These are phyloP conservation scores for Thereva unica DNA, from an alignment of 2,888 invertebrate species.

Conservation along the genomic window DNA sequence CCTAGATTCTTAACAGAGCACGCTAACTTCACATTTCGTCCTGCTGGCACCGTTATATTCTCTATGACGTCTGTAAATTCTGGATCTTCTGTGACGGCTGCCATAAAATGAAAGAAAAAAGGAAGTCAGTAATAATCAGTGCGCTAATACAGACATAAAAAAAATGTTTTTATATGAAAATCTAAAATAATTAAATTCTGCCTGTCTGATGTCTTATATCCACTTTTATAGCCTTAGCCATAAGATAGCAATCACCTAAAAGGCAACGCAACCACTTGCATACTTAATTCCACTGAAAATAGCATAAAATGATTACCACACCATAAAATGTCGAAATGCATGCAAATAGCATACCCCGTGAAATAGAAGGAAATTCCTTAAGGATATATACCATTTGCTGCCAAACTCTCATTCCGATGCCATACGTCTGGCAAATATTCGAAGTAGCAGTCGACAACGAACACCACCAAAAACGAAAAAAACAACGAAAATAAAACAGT, in stretches of 20 bases:
- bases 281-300: conserved; percentile 3
- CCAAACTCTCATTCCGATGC: conserved; percentile 30
- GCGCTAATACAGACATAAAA: conserved; percentile 1
- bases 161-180: background rate
- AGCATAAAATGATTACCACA: conserved; percentile 28
- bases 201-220: background rate
- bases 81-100: conserved; percentile 80
- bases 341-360: conserved; percentile 22
- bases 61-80: conserved; percentile 89
- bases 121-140: conserved; percentile 9
- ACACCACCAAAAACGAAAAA: conserved; percentile 1
- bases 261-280: conserved; percentile 15
- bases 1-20: conserved; percentile 59
- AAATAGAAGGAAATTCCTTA: conserved; percentile 25
- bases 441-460: conserved; percentile 12
- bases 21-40: conserved; percentile 58
- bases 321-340: conserved; percentile 16
- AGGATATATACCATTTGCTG: conserved; percentile 19
- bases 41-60: conserved; percentile 81
- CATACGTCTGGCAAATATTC: conserved; percentile 22
- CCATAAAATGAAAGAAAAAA: conserved; percentile 58
- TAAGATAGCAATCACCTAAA: conserved; percentile 1
- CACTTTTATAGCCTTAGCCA: background rate
- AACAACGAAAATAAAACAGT: conserved; percentile 1
- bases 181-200: conserved; percentile 18